These are phyloP conservation scores for Gavialis gangeticus DNA, from an alignment of 2,113 vertebrate genomes.

Conservation along the genomic window DNA sequence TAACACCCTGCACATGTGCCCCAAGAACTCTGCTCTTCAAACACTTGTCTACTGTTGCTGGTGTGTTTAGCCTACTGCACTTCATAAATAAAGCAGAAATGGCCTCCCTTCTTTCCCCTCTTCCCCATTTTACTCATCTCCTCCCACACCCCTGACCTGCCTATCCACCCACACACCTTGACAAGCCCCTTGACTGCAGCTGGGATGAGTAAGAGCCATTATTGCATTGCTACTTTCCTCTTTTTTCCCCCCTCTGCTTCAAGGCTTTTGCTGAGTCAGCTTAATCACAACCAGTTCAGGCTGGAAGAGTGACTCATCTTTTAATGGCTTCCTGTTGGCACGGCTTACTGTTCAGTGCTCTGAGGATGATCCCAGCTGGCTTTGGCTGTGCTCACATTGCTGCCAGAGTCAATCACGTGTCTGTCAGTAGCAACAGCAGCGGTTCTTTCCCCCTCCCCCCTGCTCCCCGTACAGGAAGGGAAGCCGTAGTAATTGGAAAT, in stretches of 20 bases:
- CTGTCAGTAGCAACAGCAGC: neutral
- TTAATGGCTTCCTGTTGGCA: constrained; percentile 59
- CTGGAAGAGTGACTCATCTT: constrained; percentile 68
- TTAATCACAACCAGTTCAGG: constrained; percentile 40
- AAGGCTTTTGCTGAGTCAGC: constrained; percentile 73
- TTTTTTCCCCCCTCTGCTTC: neutral
- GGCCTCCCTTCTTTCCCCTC: neutral
- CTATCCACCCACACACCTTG: accelerated
- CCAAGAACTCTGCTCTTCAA: neutral
- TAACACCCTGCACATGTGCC: neutral
- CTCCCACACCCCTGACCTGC: neutral
- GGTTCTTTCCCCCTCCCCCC: neutral
- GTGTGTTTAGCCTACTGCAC: accelerated
- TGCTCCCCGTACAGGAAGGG: neutral
- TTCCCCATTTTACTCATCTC: neutral
- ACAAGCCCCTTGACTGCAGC: neutral
- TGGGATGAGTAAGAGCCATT: constrained; percentile 46
- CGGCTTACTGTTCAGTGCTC: neutral
- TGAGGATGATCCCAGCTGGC: constrained; percentile 14
- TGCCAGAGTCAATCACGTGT: neutral
- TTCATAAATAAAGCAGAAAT: neutral
- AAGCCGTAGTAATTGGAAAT: neutral
- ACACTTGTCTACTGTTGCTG: neutral
- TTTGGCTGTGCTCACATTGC: neutral
- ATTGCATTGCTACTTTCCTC: neutral